Evolutionary conservation across 2,888 invertebrate genomes (phyloP).

Genomic region (Hypselothyrea guttata): DNA sequence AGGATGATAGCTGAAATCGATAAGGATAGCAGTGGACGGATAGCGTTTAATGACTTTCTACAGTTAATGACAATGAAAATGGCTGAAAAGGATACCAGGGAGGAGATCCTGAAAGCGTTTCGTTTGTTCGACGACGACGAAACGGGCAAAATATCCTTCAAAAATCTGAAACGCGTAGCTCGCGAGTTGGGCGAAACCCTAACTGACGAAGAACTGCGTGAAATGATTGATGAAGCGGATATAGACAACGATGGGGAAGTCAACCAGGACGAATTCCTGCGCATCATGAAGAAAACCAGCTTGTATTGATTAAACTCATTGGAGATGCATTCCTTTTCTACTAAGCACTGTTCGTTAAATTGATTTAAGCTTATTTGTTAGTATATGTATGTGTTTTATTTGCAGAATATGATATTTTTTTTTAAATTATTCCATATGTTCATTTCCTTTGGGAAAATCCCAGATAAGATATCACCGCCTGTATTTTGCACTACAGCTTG

Average conservation of each 20-base stretch:
- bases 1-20: conserved; percentile 96
- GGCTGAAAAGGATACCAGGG: conserved; percentile 96
- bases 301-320: conserved; percentile 86
- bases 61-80: conserved; percentile 95
- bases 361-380: no score
- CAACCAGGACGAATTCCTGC: conserved; percentile 95
- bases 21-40: conserved; percentile 91
- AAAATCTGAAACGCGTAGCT: conserved; percentile 96
- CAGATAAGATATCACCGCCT: not conserved
- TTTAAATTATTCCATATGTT: no score
- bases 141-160: conserved; percentile 97
- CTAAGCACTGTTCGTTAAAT: no score
- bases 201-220: conserved; percentile 97
- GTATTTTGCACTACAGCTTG: no score
- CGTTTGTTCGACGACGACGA: conserved; percentile 98
- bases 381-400: not conserved
- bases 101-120: conserved; percentile 99
- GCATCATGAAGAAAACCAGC: conserved; percentile 99
- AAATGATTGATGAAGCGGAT: conserved; percentile 99
- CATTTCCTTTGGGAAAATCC: no score
- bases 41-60: conserved; percentile 94
- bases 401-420: not conserved
- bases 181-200: conserved; percentile 96
- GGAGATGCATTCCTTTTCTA: no score
- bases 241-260: conserved; percentile 97